Conservation (phyloP, 2,113 vertebrate genomes). For the Neoarius graeffei region DNA sequence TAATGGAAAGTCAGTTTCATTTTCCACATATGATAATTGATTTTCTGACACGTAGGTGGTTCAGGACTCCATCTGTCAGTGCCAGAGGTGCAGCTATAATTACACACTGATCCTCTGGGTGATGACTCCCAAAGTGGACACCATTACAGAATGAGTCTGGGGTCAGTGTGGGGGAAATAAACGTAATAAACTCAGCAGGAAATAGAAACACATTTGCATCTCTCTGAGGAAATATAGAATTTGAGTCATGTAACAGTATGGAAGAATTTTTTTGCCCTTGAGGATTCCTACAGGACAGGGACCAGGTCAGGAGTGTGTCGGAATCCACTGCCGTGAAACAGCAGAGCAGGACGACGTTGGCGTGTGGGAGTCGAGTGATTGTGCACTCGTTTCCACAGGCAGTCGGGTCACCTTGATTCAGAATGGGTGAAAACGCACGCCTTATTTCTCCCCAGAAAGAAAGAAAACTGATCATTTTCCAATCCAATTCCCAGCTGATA, state of each 20-base stretch:
- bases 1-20: slow-evolving; percentile 56
- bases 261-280: no score
- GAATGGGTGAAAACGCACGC: background rate
- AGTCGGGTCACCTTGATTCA: background rate
- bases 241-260: background rate
- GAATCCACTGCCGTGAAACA: background rate
- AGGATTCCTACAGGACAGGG: background rate
- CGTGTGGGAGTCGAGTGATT: background rate
- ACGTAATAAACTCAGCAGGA: background rate
- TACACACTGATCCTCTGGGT: slow-evolving; percentile 34
- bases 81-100: slow-evolving; percentile 54
- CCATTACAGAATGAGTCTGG: slow-evolving; percentile 48
- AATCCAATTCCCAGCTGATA: background rate
- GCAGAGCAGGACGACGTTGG: background rate
- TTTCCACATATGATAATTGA: slow-evolving; percentile 61
- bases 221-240: background rate
- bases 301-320: background rate
- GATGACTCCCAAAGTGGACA: slow-evolving; percentile 37
- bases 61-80: slow-evolving; percentile 54
- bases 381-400: background rate
- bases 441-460: background rate
- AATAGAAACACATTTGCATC: background rate
- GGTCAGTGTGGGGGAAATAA: slow-evolving; percentile 30
- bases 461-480: background rate
- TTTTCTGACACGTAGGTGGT: slow-evolving; percentile 52